Evolutionary conservation across 2,113 vertebrate species (phyloP).

Genomic region (Cyprinodon tularosa): DNA sequence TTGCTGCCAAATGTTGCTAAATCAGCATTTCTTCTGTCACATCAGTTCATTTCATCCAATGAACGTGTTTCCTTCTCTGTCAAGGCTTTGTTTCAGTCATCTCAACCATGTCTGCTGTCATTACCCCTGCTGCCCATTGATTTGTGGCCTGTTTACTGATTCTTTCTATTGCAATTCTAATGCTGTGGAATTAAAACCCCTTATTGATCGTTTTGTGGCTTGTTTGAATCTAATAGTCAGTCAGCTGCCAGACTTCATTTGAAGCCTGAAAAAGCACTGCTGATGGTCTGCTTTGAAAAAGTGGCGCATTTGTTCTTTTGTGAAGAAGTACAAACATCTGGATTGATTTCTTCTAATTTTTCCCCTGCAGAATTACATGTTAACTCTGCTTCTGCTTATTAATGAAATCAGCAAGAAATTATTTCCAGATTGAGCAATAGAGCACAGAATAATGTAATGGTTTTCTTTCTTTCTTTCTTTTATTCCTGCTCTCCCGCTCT

Average conservation of each 20-base stretch:
- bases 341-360: not conserved
- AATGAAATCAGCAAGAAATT: constrained; percentile 26
- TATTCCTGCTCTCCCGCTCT: constrained; percentile 29
- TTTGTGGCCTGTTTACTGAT: constrained; percentile 47
- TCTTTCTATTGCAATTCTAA: constrained; percentile 22
- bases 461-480: constrained; percentile 11
- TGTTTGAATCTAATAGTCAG: not conserved
- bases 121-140: constrained; percentile 45
- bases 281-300: constrained; percentile 39
- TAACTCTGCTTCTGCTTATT: constrained; percentile 61
- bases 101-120: constrained; percentile 34
- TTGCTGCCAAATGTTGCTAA: constrained; percentile 57
- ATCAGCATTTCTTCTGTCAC: constrained; percentile 38
- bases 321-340: constrained; percentile 9
- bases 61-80: constrained; percentile 32
- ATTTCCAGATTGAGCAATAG: not conserved
- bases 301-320: constrained; percentile 22
- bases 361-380: constrained; percentile 27
- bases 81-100: constrained; percentile 33
- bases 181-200: constrained; percentile 15
- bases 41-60: constrained; percentile 52
- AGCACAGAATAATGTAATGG: constrained; percentile 22
- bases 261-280: constrained; percentile 25
- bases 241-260: constrained; percentile 24
- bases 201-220: constrained; percentile 1